phyloP scores from a whole-genome alignment of 1,140 invertebrate genomes.

The Euglossa dilemma region DNA sequence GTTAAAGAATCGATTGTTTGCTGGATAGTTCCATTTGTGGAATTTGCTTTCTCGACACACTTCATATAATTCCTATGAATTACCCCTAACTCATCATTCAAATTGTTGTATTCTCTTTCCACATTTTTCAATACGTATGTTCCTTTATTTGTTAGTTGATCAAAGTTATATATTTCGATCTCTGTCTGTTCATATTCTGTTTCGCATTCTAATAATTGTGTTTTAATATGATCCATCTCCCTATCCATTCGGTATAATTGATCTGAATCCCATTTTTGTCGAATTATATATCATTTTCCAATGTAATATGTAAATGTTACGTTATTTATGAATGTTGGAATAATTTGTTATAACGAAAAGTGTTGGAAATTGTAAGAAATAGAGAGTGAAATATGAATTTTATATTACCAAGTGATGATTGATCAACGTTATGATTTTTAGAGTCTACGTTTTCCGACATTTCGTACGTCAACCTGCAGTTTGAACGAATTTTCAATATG shows the following conservation, averaged over 20 bases:
- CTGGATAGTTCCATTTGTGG: conserved; percentile 1
- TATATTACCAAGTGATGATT: background rate
- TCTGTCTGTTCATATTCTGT: conserved; percentile 47
- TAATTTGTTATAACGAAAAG: background rate
- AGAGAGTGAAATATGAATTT: background rate
- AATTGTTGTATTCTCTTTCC: conserved; percentile 25
- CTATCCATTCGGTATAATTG: conserved; percentile 8
- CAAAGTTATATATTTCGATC: conserved; percentile 40
- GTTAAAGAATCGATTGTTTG: conserved; percentile 44
- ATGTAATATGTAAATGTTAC: background rate
- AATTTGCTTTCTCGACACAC: conserved; percentile 4
- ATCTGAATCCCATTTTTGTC: background rate
- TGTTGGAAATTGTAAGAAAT: background rate
- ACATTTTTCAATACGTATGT: conserved; percentile 37
- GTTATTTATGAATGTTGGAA: background rate
- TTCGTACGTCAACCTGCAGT: background rate
- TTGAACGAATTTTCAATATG: conserved; percentile 23
- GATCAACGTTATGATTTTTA: background rate
- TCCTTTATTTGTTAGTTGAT: conserved; percentile 47
- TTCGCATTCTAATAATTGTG: conserved; percentile 35
- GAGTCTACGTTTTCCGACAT: background rate
- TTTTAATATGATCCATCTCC: conserved; percentile 37
- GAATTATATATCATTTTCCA: background rate
- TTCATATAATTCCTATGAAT: conserved; percentile 33
- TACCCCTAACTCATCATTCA: conserved; percentile 38